Base-by-base conservation (phyloP, 2,113 vertebrate species). In the Macquaria australasica region DNA sequence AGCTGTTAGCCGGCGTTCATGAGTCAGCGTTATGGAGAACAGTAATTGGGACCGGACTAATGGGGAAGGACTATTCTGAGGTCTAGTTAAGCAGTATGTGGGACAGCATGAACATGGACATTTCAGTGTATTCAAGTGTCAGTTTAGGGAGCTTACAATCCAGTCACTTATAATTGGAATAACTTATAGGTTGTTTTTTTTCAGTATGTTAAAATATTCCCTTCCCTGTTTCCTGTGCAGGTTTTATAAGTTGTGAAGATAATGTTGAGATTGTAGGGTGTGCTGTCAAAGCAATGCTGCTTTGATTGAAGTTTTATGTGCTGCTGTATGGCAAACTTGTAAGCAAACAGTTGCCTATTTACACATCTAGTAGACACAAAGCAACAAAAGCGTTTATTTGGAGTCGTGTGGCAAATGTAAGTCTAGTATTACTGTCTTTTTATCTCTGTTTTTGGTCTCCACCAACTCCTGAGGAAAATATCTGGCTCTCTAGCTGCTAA, bases 31-130 rank as follows among this genome's bases (percentile, higher is more conserved):
- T 78, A 60, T 81, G 87, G 63, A 77, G 64, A 62, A 28, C 74
- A 43, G 62, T 89, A 90, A 91, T 91, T 85, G 85, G 89, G 76
- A 82, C 16, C 21, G 37, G 45, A n/a, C 87, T 87, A 75, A 89
- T 55, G 77, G 59, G 81, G 76, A 81, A 68, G 28, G 55, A 81
- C 74, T 87, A 28, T 85, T 85, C 68, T 73, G 62, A 70, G 77
- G 72, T 73, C 59, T 77, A 34, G 86, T 83, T 85, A 53, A 39
- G 62, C 81, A 72, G 70, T 73, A 73, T 87, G 79, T 79, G 55
- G 77, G 80, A 84, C 86, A 81, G 83, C 71, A 43, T 48, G 48
- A 85, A 79, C 85, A 78, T 2, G 16, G 62, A 28, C 56, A 9
- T 73, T 41, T 83, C 66, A 43, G 43, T n/a, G 48, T 55, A n/a